Conservation (phyloP, 1,140 invertebrate genomes). For the Drosophila hydei region DNA sequence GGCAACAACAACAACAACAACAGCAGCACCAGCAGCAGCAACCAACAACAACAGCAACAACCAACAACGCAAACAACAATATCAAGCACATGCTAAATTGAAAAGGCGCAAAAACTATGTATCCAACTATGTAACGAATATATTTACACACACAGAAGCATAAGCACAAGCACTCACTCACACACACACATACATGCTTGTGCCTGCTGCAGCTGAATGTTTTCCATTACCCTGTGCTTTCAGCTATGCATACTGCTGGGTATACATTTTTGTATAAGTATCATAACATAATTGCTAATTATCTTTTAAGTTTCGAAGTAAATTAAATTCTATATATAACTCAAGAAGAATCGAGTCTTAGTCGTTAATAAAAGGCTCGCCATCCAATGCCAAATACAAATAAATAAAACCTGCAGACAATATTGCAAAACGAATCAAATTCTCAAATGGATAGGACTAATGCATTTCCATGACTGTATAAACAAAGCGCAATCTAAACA, state of each 20-base stretch:
- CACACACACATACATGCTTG: not conserved
- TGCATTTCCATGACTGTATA: not conserved
- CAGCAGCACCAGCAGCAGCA: conserved; percentile 10
- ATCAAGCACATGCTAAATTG: conserved; percentile 32
- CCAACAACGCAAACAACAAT: conserved; percentile 20
- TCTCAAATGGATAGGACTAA: not conserved
- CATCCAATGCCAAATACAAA: too few species aligned
- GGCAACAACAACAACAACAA: conserved; percentile 16
- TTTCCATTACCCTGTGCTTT: conserved; percentile 19
- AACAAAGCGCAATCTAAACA: not conserved
- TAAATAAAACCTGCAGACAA: not conserved
- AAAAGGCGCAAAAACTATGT: conserved; percentile 36
- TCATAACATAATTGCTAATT: too few species aligned
- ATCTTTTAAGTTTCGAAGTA: too few species aligned
- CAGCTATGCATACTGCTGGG: too few species aligned
- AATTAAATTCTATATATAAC: too few species aligned
- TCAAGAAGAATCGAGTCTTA: too few species aligned
- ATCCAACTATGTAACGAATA: conserved; percentile 23
- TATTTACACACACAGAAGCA: conserved; percentile 30
- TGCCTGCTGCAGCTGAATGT: conserved; percentile 17
- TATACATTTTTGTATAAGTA: too few species aligned
- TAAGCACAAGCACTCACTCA: conserved; percentile 19
- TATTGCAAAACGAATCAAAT: not conserved
- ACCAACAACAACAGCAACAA: conserved; percentile 4
- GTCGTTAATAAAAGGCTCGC: too few species aligned